These are phyloP conservation scores for Alectoris magna DNA, from an alignment of 2,797 vertebrate genomes.

Conservation along the genomic window DNA sequence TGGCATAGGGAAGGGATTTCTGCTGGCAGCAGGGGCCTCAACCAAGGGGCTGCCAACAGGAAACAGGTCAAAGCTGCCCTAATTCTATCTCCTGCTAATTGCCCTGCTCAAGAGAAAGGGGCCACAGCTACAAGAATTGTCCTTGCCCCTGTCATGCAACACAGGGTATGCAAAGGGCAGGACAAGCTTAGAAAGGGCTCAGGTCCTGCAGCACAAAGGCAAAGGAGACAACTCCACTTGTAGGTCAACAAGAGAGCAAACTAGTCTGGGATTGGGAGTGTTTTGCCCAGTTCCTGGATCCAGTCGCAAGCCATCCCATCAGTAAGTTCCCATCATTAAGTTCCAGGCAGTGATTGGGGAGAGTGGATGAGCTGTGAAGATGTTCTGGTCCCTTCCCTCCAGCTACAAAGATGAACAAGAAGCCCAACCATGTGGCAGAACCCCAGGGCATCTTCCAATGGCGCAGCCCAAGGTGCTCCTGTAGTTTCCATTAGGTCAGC, in stretches of 20 bases:
- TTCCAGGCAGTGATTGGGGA: background rate
- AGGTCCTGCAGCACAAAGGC: background rate
- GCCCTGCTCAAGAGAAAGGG: background rate
- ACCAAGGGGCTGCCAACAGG: accelerated
- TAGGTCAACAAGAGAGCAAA: background rate
- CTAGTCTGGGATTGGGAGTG: background rate
- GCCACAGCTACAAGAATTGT: background rate
- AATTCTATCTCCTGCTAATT: background rate
- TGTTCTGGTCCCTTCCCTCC: background rate
- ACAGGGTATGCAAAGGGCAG: background rate
- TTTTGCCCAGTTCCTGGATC: background rate
- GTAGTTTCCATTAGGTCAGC: background rate
- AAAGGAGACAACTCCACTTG: background rate
- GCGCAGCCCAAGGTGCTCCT: background rate
- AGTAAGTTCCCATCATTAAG: background rate
- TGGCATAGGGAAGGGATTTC: background rate
- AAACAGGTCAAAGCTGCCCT: background rate
- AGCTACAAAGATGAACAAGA: background rate
- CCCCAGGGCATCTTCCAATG: background rate
- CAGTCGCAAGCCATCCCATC: background rate
- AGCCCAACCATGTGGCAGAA: background rate
- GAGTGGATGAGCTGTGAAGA: background rate
- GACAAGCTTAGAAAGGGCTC: background rate
- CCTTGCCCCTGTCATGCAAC: background rate
- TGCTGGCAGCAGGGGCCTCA: background rate